Base-by-base conservation (phyloP, 2,797 vertebrate species). In the Neosilurus mollespiculum region DNA sequence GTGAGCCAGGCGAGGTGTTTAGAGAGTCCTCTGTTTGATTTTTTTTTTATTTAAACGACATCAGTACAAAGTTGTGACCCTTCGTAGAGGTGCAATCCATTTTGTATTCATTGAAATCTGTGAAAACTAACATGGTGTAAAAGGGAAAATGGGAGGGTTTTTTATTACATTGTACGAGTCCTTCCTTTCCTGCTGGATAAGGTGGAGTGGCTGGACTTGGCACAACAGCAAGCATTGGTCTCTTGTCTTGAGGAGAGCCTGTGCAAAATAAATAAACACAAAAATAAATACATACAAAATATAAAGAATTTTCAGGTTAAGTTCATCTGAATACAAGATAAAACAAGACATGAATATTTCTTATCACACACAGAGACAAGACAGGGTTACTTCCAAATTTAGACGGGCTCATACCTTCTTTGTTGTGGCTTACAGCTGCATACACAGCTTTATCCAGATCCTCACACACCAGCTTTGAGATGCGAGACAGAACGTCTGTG, bases 211-310 rank as follows among this genome's bases (percentile, higher is more conserved):
- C 94, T 1, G 94, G 93, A 89, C 94, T 95, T 80, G 95, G 95
- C 85, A 95, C 94, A 77, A 95, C 94, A 49, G 94, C 94, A 3
- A 94, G 89, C 43, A 94, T 34, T 0, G 94, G 94, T 81, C 90
- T 93, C 90, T 95, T 95, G 69, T 94, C 95, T 87, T 94, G 94
- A 79, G 95, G 94, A 83, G 94, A 95, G 24, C 89, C 94, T 95
- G 80, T 9, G 82, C 18, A 9, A 34, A 8, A 72, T 62, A 1
- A 18, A 66, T 11, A 76, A 1, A 59, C 18, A 11, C n/a, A 80
- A 26, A 30, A 30, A 30, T 30, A 30, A 30, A 30, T 30, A 30
- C 30, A 30, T 30, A 30, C 30, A 30, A 30, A 30, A 30, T 30
- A 30, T 30, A 30, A 30, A 30, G 30, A 30, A 30, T 30, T 30